A percentile compares a stretch with the other conserved stretches of the same genome.
Evolutionary conservation across 2,888 invertebrate genomes (phyloP).

Genomic region (Lingula anatina): DNA sequence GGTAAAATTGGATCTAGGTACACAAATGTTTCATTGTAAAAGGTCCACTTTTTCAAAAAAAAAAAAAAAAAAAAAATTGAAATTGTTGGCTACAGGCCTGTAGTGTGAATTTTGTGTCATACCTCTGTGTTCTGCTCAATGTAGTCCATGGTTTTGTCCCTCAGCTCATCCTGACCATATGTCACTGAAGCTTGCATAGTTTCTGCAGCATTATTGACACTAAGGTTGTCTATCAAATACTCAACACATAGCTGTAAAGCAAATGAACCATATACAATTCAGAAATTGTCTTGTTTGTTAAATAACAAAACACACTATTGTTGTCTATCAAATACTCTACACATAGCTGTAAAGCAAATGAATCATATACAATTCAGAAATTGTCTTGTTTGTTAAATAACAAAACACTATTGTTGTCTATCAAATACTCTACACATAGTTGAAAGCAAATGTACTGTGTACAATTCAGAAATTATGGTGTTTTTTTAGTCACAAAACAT

Average conservation of each 20-base stretch:
- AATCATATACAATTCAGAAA: no score
- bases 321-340: constrained; percentile 35
- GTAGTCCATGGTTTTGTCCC: constrained; percentile 29
- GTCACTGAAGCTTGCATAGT: constrained; percentile 44
- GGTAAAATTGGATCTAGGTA: no score
- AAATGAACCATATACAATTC: no score
- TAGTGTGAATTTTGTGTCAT: no score
- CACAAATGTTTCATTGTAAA: no score
- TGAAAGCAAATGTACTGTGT: constrained; percentile 13
- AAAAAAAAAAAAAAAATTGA: no score
- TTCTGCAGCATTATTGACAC: constrained; percentile 40
- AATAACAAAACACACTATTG: constrained; percentile 18
- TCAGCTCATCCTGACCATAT: constrained; percentile 38
- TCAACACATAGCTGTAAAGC: constrained; percentile 33
- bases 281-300: neutral
- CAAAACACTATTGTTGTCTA: constrained; percentile 25
- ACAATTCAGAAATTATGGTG: neutral
- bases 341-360: constrained; percentile 28
- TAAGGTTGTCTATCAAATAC: constrained; percentile 34
- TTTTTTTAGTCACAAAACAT: neutral
- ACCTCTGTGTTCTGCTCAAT: constrained; percentile 43
- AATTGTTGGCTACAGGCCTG: no score
- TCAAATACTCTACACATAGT: constrained; percentile 38
- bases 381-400: neutral
- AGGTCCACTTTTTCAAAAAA: no score